These are phyloP conservation scores for Minunthozetes semirufus DNA, from an alignment of 2,888 invertebrate genomes.

Conservation along the genomic window DNA sequence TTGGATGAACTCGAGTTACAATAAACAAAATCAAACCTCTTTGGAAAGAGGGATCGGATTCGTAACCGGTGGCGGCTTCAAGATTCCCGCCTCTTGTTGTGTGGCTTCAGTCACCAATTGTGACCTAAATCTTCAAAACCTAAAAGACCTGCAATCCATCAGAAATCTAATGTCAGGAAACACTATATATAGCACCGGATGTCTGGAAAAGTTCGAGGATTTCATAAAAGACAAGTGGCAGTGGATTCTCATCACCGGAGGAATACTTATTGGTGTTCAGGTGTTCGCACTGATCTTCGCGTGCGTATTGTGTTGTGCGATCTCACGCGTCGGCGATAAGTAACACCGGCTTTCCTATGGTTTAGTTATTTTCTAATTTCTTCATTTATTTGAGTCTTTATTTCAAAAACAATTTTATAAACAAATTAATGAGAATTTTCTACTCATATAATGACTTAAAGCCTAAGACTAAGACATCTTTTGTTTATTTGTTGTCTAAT, in stretches of 20 bases:
- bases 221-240: slow-evolving; percentile 36
- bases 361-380: not conserved
- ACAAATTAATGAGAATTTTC: too few relatives aligned
- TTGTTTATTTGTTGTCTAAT: too few relatives aligned
- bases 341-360: slow-evolving; percentile 5
- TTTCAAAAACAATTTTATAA: too few relatives aligned
- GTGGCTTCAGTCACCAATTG: not conserved
- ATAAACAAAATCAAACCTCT: slow-evolving; percentile 8
- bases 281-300: slow-evolving; percentile 37
- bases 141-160: not conserved
- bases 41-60: slow-evolving; percentile 15
- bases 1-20: slow-evolving; percentile 48
- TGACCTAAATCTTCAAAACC: not conserved
- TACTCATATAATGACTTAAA: too few relatives aligned
- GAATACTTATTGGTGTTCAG: slow-evolving; percentile 36
- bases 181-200: slow-evolving; percentile 28
- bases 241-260: slow-evolving; percentile 33
- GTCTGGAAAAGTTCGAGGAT: slow-evolving; percentile 35
- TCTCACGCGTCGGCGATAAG: slow-evolving; percentile 35
- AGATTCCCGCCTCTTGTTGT: slow-evolving; percentile 39
- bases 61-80: too few relatives aligned
- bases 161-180: not conserved
- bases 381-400: not conserved
- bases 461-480: too few relatives aligned
- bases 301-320: slow-evolving; percentile 37